A percentile compares a stretch with the other conserved stretches of the same genome.
Evolutionary conservation across 2,888 invertebrate species (phyloP).

Genomic region (Junonia oenone): DNA sequence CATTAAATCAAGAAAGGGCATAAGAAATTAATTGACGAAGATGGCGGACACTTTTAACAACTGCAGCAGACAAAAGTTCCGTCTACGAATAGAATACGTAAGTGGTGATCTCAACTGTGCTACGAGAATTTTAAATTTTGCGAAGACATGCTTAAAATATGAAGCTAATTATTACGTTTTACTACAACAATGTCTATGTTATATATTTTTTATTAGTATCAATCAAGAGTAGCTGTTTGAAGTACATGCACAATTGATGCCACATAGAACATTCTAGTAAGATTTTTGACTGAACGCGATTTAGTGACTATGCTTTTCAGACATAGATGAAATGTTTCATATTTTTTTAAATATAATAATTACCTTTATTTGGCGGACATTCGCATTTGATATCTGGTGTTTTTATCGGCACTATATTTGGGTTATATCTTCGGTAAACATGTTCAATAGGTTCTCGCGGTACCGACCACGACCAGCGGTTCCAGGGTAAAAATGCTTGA

Average conservation of each 20-base stretch:
- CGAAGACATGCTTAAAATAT: neutral
- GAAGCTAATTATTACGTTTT: too few species aligned
- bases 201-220: too few species aligned
- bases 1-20: neutral
- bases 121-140: constrained; percentile 14
- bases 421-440: constrained; percentile 33
- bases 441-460: constrained; percentile 33
- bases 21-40: constrained; percentile 24
- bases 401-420: constrained; percentile 33
- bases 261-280: too few species aligned
- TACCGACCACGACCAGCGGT: constrained; percentile 36
- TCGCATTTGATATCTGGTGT: constrained; percentile 35
- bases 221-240: too few species aligned
- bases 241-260: too few species aligned
- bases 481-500: constrained; percentile 33
- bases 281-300: too few species aligned
- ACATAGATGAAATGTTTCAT: too few species aligned
- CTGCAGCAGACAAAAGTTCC: constrained; percentile 30
- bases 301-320: too few species aligned
- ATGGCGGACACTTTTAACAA: constrained; percentile 34
- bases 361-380: constrained; percentile 53
- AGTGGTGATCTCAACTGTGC: constrained; percentile 28
- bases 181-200: too few species aligned
- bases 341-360: too few species aligned
- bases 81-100: constrained; percentile 33